phyloP scores from a whole-genome alignment of 2,797 vertebrate genomes.

The Telmatherina bonti region DNA sequence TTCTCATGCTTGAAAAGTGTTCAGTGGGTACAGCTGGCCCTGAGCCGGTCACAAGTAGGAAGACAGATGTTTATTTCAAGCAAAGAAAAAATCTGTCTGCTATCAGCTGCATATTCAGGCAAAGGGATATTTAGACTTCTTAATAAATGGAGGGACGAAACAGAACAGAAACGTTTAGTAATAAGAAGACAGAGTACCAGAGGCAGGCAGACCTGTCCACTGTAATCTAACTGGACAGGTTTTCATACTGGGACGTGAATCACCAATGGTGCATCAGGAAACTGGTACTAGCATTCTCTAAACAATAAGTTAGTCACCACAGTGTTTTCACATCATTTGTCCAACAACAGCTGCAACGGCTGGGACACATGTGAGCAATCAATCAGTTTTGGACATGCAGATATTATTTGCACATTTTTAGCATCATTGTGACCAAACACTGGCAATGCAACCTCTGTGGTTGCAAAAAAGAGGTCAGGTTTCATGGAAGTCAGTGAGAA shows the following conservation, averaged over 20 bases:
- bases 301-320: not conserved
- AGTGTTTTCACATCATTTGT: not conserved
- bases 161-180: not conserved
- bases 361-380: not conserved
- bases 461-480: not conserved
- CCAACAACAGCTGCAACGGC: not conserved
- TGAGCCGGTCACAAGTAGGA: constrained; percentile 19
- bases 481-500: not conserved
- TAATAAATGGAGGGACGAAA: not conserved
- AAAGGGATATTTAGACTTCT: not conserved
- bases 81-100: constrained; percentile 2
- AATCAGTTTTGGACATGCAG: not conserved
- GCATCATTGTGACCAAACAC: not conserved
- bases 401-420: constrained; percentile 1
- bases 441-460: not conserved
- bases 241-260: not conserved
- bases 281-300: not conserved
- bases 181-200: not conserved
- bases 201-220: not conserved
- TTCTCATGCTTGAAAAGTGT: constrained; percentile 18
- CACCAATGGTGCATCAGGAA: not conserved
- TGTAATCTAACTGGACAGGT: not conserved
- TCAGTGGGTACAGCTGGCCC: constrained; percentile 1
- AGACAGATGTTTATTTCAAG: constrained; percentile 1
- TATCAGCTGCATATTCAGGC: not conserved